Conservation (phyloP, 2,113 vertebrate species). For the Oxyura jamaicensis region DNA sequence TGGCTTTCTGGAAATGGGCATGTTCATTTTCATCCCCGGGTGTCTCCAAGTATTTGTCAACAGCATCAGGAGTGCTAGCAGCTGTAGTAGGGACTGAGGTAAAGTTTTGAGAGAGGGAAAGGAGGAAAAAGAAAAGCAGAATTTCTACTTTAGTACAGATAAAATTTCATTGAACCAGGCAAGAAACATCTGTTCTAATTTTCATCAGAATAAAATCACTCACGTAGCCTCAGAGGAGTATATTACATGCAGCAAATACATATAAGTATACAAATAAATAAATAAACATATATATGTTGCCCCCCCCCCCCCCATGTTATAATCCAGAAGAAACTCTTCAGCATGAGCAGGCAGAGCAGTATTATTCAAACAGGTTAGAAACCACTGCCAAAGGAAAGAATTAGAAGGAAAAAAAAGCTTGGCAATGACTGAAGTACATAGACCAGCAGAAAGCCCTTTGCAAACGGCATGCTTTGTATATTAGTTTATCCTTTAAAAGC, state of each 20-base stretch:
- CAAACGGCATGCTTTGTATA: not conserved
- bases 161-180: not conserved
- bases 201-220: not conserved
- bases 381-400: not conserved
- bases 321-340: not conserved
- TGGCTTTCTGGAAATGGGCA: slow-evolving; percentile 95
- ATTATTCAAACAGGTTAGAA: not conserved
- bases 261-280: not conserved
- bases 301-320: not conserved
- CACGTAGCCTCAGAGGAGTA: not conserved
- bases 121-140: not conserved
- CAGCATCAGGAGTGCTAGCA: slow-evolving; percentile 91
- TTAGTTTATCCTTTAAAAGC: not conserved
- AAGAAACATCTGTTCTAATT: not conserved
- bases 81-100: slow-evolving; percentile 90
- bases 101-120: not conserved
- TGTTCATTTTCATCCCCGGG: slow-evolving; percentile 97
- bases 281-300: not conserved
- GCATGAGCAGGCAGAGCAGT: not conserved
- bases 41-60: slow-evolving; percentile 95
- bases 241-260: not conserved
- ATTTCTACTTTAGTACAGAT: not conserved
- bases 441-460: not conserved
- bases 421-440: not conserved
- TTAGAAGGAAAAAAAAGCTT: not conserved